These are phyloP conservation scores for Calyptommatus sinebrachiatus DNA, from an alignment of 2,113 vertebrate genomes.

Conservation along the genomic window DNA sequence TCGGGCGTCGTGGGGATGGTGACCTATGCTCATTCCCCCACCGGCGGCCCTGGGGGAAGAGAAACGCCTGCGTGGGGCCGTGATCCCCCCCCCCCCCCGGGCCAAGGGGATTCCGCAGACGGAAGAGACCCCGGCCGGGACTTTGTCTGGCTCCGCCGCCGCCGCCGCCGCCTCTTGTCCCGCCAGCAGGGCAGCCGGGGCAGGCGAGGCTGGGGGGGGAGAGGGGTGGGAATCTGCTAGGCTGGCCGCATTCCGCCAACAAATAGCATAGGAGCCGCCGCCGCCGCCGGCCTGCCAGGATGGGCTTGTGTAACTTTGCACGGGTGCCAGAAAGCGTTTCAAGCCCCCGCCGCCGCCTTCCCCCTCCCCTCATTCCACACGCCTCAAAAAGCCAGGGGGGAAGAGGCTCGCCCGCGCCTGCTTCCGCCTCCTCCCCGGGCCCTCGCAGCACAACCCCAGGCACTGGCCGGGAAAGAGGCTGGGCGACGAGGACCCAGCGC, in stretches of 20 bases:
- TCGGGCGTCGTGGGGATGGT: conserved; percentile 65
- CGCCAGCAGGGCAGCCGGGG: conserved; percentile 6
- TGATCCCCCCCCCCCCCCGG: no score
- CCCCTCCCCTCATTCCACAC: conserved; percentile 62
- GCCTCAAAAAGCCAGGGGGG: conserved; percentile 52
- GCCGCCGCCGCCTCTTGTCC: neutral
- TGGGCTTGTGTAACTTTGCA: conserved; percentile 78
- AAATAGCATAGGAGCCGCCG: conserved; percentile 63
- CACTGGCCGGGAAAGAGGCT: neutral
- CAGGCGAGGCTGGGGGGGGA: neutral
- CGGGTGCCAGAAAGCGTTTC: conserved; percentile 77
- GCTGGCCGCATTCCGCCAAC: conserved; percentile 73
- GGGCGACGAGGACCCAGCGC: no score
- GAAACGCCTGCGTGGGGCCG: no score
- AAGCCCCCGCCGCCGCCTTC: conserved; percentile 66
- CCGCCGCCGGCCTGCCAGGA: conserved; percentile 49
- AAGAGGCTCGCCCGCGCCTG: conserved; percentile 54
- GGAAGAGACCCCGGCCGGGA: neutral
- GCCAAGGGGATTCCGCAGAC: neutral
- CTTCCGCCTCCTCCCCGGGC: conserved; percentile 41
- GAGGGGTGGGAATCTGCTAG: conserved; percentile 54
- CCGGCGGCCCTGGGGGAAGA: neutral
- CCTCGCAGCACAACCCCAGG: neutral
- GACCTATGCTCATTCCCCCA: conserved; percentile 78
- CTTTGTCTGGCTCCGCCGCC: no score